These are phyloP conservation scores for Thryonomys swinderianus DNA, from an alignment of 2,113 vertebrate species.

Conservation along the genomic window DNA sequence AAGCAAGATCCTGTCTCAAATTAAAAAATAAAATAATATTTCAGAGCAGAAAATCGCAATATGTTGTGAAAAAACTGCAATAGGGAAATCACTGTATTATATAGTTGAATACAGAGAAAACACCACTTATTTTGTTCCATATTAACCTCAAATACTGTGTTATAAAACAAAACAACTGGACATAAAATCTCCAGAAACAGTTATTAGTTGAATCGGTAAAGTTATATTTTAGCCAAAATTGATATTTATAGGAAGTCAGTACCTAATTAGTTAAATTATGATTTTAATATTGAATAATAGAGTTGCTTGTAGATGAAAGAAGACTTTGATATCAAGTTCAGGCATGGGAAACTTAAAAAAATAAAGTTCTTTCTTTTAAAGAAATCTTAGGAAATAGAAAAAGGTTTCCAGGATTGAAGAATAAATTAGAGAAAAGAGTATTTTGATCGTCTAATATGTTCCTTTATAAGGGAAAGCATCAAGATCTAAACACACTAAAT, in stretches of 20 bases:
- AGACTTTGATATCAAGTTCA: background rate
- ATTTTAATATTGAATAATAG: background rate
- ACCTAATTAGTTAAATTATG: background rate
- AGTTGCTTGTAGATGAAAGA: background rate
- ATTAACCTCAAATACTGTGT: background rate
- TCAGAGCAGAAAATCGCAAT: background rate
- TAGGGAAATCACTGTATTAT: background rate
- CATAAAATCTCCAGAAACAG: background rate
- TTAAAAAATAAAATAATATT: too few species aligned
- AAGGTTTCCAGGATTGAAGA: background rate
- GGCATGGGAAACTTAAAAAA: background rate
- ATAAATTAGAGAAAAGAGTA: background rate
- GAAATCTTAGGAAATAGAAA: background rate
- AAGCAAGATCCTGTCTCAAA: too few species aligned
- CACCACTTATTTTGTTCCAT: background rate
- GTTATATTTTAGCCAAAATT: constrained; percentile 10
- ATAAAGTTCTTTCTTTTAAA: background rate
- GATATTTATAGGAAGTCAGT: background rate
- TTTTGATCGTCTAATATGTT: background rate
- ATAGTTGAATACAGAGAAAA: background rate
- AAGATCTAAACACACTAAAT: background rate
- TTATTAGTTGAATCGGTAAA: background rate
- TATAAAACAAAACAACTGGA: background rate
- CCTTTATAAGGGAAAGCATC: background rate
- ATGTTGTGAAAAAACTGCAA: background rate